Percentiles rank a stretch among this genome's conserved stretches.
These are phyloP conservation scores for Scaptomyza cyrtandrae DNA, from an alignment of 2,888 invertebrate species.

Conservation along the genomic window DNA sequence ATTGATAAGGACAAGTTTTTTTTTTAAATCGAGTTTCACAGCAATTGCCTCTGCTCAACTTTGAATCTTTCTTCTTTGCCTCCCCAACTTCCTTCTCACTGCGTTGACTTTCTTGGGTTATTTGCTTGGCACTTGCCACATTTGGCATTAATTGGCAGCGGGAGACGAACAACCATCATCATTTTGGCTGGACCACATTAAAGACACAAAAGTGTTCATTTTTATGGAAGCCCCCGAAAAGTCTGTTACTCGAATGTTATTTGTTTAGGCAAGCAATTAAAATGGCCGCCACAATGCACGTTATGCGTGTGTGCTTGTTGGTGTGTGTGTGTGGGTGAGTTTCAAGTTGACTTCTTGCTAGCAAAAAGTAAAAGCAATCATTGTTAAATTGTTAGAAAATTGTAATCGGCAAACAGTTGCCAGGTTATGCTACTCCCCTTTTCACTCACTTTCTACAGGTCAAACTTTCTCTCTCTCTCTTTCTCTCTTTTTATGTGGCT, in stretches of 20 bases:
- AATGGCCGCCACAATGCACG: constrained; percentile 57
- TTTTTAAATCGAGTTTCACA: constrained; percentile 14
- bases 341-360: constrained; percentile 52
- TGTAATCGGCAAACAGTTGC: constrained; percentile 62
- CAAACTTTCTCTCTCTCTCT: constrained; percentile 25
- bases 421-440: constrained; percentile 38
- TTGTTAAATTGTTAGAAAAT: constrained; percentile 78
- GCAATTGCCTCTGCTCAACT: constrained; percentile 55
- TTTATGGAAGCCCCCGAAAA: constrained; percentile 31
- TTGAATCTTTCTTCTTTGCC: constrained; percentile 1
- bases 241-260: constrained; percentile 71
- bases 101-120: constrained; percentile 40
- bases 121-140: constrained; percentile 51
- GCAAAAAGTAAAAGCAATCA: constrained; percentile 72
- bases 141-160: constrained; percentile 64
- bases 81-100: not conserved
- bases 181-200: constrained; percentile 22
- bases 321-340: constrained; percentile 9
- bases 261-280: constrained; percentile 79
- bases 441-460: constrained; percentile 40
- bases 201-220: constrained; percentile 37
- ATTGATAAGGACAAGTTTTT: constrained; percentile 66
- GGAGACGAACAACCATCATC: constrained; percentile 24
- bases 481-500: constrained; percentile 31
- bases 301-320: not conserved